Evolutionary conservation across 2,888 invertebrate species (phyloP).

Genomic region (Trissolcus brochymenae): DNA sequence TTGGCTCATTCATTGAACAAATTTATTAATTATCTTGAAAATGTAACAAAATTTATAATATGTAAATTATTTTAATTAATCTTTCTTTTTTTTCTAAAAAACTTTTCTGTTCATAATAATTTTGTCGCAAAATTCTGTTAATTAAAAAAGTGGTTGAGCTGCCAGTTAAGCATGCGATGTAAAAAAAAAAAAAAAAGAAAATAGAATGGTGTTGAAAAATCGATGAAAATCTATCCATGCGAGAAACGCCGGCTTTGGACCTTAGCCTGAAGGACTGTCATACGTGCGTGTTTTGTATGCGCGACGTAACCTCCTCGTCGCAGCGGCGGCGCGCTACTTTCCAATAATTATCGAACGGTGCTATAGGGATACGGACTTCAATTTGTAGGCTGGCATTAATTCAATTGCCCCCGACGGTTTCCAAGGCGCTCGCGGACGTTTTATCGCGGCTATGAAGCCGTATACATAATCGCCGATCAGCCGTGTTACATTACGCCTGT

Average conservation of each 20-base stretch:
- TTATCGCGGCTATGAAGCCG: slow-evolving; percentile 64
- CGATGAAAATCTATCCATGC: slow-evolving; percentile 22
- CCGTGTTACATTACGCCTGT: slow-evolving; percentile 50
- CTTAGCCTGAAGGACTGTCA: slow-evolving; percentile 54
- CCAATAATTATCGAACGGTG: slow-evolving; percentile 69
- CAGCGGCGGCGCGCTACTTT: slow-evolving; percentile 66
- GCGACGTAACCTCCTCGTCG: slow-evolving; percentile 52
- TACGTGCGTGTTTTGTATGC: slow-evolving; percentile 52
- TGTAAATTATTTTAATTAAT: too few relatives aligned
- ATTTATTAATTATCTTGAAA: too few relatives aligned
- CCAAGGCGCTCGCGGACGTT: slow-evolving; percentile 68
- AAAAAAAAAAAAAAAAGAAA: slow-evolving; percentile 16
- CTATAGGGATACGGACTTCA: slow-evolving; percentile 67
- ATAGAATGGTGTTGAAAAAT: slow-evolving; percentile 13
- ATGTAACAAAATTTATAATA: too few relatives aligned
- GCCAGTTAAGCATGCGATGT: not conserved
- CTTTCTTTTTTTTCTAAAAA: not conserved
- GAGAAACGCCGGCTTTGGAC: slow-evolving; percentile 29
- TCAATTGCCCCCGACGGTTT: slow-evolving; percentile 71
- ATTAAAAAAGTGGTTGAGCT: not conserved
- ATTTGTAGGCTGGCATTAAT: slow-evolving; percentile 73
- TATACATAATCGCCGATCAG: slow-evolving; percentile 57
- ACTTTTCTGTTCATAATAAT: not conserved
- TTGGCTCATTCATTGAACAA: too few relatives aligned
- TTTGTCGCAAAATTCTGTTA: not conserved